Percentiles rank a stretch among this genome's conserved stretches.
phyloP scores from a whole-genome alignment of 2,113 vertebrate genomes.

The Chionodraco myersi region DNA sequence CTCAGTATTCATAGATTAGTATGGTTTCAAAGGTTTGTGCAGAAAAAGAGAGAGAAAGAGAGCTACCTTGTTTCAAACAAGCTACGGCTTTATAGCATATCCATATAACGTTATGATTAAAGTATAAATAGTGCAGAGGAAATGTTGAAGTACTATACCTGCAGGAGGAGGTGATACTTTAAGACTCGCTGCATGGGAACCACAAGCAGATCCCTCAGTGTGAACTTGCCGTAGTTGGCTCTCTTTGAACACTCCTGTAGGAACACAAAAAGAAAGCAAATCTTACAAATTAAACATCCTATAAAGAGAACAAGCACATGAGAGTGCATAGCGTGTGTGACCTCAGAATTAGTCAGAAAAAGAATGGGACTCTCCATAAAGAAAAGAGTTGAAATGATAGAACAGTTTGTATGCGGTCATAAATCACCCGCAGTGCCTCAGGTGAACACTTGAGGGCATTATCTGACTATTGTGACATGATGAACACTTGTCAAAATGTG shows the following conservation, averaged over 20 bases:
- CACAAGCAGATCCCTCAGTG: conserved; percentile 93
- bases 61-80: background rate
- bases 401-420: background rate
- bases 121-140: background rate
- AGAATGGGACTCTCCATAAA: too few relatives aligned
- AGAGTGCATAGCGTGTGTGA: background rate
- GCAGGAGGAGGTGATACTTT: conserved; percentile 96
- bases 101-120: background rate
- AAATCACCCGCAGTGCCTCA: conserved; percentile 36
- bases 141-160: conserved; percentile 80
- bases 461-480: conserved; percentile 18
- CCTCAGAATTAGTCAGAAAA: background rate
- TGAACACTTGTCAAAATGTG: background rate
- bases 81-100: background rate
- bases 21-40: background rate
- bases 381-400: background rate
- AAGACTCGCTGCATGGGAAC: conserved; percentile 98
- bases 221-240: conserved; percentile 98
- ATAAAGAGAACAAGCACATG: background rate
- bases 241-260: conserved; percentile 95
- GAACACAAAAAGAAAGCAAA: conserved; percentile 9
- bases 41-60: background rate
- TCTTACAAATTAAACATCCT: too few relatives aligned
- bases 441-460: conserved; percentile 67
- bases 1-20: background rate